Conservation (phyloP, 2,797 vertebrate genomes). For the Hipposideros larvatus region DNA sequence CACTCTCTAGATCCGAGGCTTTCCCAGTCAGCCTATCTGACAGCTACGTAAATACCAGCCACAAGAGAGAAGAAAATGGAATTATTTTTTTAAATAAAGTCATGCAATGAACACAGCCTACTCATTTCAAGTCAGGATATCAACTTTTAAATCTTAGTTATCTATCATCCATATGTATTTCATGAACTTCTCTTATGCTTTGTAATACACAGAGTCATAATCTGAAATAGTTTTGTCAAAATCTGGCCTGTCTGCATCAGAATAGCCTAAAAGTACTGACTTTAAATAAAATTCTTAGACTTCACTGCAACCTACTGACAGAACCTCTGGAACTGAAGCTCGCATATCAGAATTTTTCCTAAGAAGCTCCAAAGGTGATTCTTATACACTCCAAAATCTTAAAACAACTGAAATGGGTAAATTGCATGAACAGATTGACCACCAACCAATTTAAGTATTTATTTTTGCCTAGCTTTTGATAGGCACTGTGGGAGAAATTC, state of each 20-base stretch:
- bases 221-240: neutral
- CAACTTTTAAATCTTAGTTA: neutral
- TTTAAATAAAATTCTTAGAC: neutral
- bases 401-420: neutral
- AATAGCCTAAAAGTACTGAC: neutral
- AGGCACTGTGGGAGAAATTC: neutral
- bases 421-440: neutral
- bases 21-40: neutral
- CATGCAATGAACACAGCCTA: neutral
- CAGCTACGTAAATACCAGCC: neutral
- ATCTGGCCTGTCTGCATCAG: neutral
- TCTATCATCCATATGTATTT: neutral
- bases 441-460: neutral
- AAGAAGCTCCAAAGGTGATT: neutral
- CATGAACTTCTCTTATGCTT: neutral
- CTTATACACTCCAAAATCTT: neutral
- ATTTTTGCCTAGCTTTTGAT: slow-evolving; percentile 2
- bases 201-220: neutral
- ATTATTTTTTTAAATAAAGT: neutral
- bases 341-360: neutral
- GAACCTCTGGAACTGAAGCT: neutral
- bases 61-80: neutral
- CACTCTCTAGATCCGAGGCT: neutral
- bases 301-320: neutral
- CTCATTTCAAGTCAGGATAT: neutral